Conservation (phyloP, 1,140 invertebrate species). For the Asbolus verrucosus region DNA sequence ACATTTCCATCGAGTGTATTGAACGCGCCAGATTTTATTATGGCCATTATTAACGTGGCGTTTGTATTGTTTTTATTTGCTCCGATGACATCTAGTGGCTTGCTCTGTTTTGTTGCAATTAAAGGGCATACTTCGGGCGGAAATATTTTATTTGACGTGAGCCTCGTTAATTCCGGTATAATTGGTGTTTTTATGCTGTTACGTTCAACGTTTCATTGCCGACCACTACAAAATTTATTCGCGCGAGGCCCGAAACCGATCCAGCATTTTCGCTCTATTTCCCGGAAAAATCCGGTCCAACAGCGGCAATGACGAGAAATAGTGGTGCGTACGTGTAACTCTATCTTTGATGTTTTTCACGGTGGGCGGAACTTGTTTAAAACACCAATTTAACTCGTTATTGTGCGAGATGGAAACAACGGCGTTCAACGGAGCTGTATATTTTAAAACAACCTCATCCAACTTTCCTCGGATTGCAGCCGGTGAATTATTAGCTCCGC, state of each 20-base stretch:
- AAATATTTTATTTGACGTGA: slow-evolving; percentile 42
- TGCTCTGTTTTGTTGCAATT: slow-evolving; percentile 34
- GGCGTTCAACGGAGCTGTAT: slow-evolving; percentile 16
- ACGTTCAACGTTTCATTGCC: slow-evolving; percentile 16
- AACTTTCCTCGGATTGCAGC: slow-evolving; percentile 33
- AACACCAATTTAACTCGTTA: slow-evolving; percentile 16
- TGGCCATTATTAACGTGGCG: slow-evolving; percentile 53
- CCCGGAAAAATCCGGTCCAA: background rate
- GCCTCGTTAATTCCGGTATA: slow-evolving; percentile 36
- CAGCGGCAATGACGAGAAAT: background rate
- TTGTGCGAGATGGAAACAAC: slow-evolving; percentile 25
- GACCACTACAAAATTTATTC: slow-evolving; percentile 23
- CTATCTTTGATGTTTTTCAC: background rate
- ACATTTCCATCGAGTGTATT: slow-evolving; percentile 53
- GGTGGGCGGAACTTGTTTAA: slow-evolving; percentile 4
- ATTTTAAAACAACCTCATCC: slow-evolving; percentile 24
- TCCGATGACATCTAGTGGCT: slow-evolving; percentile 23
- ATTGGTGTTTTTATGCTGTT: slow-evolving; percentile 31
- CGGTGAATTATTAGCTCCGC: slow-evolving; percentile 23
- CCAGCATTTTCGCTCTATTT: background rate
- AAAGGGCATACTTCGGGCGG: slow-evolving; percentile 34
- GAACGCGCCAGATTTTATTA: slow-evolving; percentile 53
- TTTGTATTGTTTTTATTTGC: slow-evolving; percentile 50
- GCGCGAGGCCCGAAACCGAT: slow-evolving; percentile 9
- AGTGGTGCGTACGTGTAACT: background rate